Evolutionary conservation across 2,797 vertebrate genomes (phyloP).

Genomic region (Chloroceryle amazona): DNA sequence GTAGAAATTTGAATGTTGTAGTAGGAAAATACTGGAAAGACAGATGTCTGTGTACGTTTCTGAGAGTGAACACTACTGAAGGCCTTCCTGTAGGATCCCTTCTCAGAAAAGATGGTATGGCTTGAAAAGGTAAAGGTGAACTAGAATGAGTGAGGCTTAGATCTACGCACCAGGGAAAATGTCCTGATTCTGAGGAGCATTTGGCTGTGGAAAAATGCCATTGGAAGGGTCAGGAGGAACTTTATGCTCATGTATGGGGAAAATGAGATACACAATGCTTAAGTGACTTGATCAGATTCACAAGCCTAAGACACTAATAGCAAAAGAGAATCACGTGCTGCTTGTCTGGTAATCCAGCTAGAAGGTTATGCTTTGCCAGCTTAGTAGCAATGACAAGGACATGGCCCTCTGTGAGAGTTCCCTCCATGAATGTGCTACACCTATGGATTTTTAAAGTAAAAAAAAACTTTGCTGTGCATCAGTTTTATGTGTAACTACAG

Average conservation of each 20-base stretch:
- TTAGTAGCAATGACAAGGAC: neutral
- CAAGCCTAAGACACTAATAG: neutral
- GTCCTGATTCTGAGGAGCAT: neutral
- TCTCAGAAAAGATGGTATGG: neutral
- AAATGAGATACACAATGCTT: neutral
- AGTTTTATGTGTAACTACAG: neutral
- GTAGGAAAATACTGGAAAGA: neutral
- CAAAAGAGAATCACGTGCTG: accelerated
- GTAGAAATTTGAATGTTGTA: neutral
- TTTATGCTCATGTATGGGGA: neutral
- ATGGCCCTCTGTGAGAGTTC: accelerated
- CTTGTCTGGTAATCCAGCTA: neutral
- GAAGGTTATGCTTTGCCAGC: neutral
- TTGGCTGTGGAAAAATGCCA: neutral
- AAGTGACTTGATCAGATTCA: neutral
- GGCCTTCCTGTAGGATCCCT: neutral
- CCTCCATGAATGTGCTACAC: accelerated
- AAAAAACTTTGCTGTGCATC: accelerated
- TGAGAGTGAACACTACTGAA: neutral
- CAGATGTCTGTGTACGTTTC: neutral
- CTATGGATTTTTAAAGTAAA: neutral
- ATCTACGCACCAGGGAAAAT: accelerated
- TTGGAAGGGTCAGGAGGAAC: neutral
- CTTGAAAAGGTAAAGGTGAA: neutral
- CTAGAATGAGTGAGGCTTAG: neutral